Base-by-base conservation (phyloP, 1,140 invertebrate species). In the Leptinotarsa defecta region DNA sequence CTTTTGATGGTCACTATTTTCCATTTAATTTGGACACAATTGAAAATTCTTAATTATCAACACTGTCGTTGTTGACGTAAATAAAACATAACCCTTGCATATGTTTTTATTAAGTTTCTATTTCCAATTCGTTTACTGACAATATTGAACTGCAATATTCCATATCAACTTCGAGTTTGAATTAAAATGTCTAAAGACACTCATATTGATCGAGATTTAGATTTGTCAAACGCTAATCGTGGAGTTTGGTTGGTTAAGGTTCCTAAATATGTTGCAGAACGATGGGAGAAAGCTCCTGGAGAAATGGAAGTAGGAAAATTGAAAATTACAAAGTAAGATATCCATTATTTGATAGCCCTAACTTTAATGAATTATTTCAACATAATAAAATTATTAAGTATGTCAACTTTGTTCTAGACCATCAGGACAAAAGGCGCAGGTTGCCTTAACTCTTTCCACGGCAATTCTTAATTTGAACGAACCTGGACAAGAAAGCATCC, bases 161-260 rank as follows among this genome's bases (percentile, higher is more conserved):
- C 17, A n/a, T n/a, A 11, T 11, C 34, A 43, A 11, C 8, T 43
- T 43, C 34, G 1, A 43, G 34, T 68, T 48, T 15, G 13, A 52
- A 22, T 72, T 43, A 83, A 80, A 78, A 85, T 85, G 83, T 82
- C 84, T 34, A 82, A 81, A 79, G 77, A 80, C 77, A 84, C 87
- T 27, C 91, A 92, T 77, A 86, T 88, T 62, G 91, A 94, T 85
- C 88, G 91, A 79, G 91, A 96, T 82, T 88, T 98, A 76, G 96
- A 98, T 88, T 88, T 96, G 24, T 92, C 92, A n/a, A 95, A 96
- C 84, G 93, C 94, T 43, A 91, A 91, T 11, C 88, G 96, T 80
- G 96, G 96, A 52, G 94, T 98, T 11, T 98, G 97, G 96, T 88
- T 98, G 13, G 96, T 98, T 0, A 98, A 98, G 89, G 96, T 97